Percentiles rank a stretch among this genome's conserved stretches.
Evolutionary conservation across 2,113 vertebrate genomes (phyloP).

Genomic region (Colossoma macropomum): DNA sequence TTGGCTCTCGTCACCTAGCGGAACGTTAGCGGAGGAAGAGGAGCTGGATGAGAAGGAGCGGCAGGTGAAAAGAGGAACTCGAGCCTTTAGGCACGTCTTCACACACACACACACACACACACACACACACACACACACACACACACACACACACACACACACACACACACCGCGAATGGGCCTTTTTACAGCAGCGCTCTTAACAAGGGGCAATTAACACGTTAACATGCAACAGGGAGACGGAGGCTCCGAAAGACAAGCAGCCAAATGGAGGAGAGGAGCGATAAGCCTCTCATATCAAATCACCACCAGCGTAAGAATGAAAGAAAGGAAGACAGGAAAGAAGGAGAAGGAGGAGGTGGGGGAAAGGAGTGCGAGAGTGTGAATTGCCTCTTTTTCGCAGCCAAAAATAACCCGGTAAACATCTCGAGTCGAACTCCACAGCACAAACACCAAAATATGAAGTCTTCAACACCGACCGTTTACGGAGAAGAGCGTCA

Average conservation of each 20-base stretch:
- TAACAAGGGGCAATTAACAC: conserved; percentile 63
- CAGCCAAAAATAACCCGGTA: conserved; percentile 49
- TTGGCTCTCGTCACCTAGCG: conserved; percentile 47
- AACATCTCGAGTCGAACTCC: conserved; percentile 49
- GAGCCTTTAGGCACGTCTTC: conserved; percentile 9
- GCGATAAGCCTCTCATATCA: conserved; percentile 39
- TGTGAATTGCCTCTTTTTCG: conserved; percentile 54
- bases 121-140: conserved; percentile 46
- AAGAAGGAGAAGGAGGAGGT: conserved; percentile 3
- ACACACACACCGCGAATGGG: conserved; percentile 42
- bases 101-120: conserved; percentile 42
- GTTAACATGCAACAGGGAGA: conserved; percentile 57
- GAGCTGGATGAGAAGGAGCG: conserved; percentile 48
- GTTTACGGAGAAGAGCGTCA: conserved; percentile 20
- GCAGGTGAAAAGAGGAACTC: conserved; percentile 53
- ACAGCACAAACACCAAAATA: conserved; percentile 37
- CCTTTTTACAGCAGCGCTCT: conserved; percentile 52
- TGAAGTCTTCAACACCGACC: conserved; percentile 23
- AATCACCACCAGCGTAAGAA: conserved; percentile 15
- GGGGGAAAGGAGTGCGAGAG: not conserved
- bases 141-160: conserved; percentile 44
- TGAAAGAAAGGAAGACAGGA: conserved; percentile 25
- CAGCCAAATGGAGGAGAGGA: conserved; percentile 54
- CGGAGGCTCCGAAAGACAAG: conserved; percentile 55
- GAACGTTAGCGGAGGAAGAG: conserved; percentile 50